These are phyloP conservation scores for Hapalemur alaotrensis DNA, from an alignment of 2,797 vertebrate species.

Conservation along the genomic window DNA sequence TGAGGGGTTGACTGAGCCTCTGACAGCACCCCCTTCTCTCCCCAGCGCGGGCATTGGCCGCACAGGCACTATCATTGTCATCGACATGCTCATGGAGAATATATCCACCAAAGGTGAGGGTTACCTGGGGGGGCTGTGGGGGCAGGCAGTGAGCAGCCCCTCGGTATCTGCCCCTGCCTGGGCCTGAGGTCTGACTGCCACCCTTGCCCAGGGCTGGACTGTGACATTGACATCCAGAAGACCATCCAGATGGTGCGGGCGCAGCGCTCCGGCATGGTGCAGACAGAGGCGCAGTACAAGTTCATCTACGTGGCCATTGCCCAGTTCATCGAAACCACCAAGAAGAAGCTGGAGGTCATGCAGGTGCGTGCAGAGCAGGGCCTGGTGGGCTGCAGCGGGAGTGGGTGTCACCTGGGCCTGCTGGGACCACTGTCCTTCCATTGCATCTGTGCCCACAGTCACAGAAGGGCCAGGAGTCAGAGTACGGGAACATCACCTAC, in stretches of 20 bases:
- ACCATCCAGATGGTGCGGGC: constrained; percentile 97
- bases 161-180: accelerated
- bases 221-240: constrained; percentile 97
- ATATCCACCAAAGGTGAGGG: constrained; percentile 92
- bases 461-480: constrained; percentile 87
- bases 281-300: constrained; percentile 98
- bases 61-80: constrained; percentile 96
- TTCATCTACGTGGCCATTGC: constrained; percentile 98
- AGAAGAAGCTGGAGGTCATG: constrained; percentile 88
- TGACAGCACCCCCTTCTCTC: constrained; percentile 48
- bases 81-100: constrained; percentile 95
- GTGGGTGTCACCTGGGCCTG: background rate
- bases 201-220: constrained; percentile 90
- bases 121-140: accelerated
- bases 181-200: background rate
- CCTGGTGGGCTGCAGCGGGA: too few species aligned
- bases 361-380: constrained; percentile 84
- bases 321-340: constrained; percentile 93
- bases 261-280: constrained; percentile 98
- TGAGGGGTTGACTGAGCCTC: background rate
- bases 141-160: too few species aligned
- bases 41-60: constrained; percentile 97
- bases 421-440: background rate
- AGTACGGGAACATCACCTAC: constrained; percentile 94
- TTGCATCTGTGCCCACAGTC: constrained; percentile 66